Evolutionary conservation across 1,140 invertebrate species (phyloP).

Genomic region (Trissolcus basalis): DNA sequence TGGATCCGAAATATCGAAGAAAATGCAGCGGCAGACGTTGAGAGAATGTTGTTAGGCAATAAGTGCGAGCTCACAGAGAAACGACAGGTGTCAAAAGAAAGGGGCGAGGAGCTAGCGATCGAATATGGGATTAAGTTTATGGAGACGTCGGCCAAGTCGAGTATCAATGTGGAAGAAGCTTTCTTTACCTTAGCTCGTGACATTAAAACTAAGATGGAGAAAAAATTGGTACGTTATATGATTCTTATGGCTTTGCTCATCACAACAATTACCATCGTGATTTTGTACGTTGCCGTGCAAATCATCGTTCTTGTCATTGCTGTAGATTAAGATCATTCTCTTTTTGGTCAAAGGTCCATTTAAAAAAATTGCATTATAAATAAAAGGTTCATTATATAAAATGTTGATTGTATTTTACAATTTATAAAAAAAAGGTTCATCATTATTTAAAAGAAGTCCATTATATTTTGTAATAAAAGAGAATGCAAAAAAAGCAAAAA

Average conservation of each 20-base stretch:
- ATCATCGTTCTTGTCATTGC: constrained; percentile 8
- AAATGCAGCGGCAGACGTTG: constrained; percentile 94
- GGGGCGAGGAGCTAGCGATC: constrained; percentile 84
- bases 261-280: constrained; percentile 8
- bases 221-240: constrained; percentile 87
- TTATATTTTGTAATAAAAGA: no score
- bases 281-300: constrained; percentile 31
- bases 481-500: no score
- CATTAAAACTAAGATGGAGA: constrained; percentile 96
- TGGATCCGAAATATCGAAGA: constrained; percentile 99
- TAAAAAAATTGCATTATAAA: no score
- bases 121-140: constrained; percentile 96
- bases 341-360: neutral
- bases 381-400: no score
- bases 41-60: constrained; percentile 96
- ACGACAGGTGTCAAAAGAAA: constrained; percentile 86
- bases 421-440: no score
- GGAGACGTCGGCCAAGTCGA: constrained; percentile 94
- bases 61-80: constrained; percentile 95
- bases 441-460: no score
- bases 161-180: constrained; percentile 93
- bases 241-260: constrained; percentile 16
- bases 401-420: no score
- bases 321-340: constrained; percentile 3
- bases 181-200: constrained; percentile 95